A percentile compares a stretch with the other conserved stretches of the same genome.
phyloP scores from a whole-genome alignment of 2,888 invertebrate species.

The Masnerella sp. region DNA sequence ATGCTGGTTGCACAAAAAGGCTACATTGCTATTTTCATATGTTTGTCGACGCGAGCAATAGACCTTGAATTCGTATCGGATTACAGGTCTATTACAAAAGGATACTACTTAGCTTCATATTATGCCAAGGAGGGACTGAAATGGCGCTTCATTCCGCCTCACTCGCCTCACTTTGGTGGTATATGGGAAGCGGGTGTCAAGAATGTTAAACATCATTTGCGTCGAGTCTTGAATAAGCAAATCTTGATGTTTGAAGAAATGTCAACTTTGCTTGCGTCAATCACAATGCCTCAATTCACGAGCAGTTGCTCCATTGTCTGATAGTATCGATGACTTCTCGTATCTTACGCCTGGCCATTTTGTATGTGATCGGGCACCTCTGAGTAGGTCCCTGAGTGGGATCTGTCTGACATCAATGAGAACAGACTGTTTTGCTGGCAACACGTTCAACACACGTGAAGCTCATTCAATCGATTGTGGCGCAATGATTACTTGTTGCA shows the following conservation, averaged over 20 bases:
- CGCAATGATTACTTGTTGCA: slow-evolving; percentile 15
- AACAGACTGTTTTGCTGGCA: slow-evolving; percentile 10
- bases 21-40: slow-evolving; percentile 8
- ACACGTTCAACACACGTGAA: slow-evolving; percentile 8
- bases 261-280: not conserved
- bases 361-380: not conserved
- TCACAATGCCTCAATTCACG: slow-evolving; percentile 1
- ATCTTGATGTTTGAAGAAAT: slow-evolving; percentile 14
- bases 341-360: slow-evolving; percentile 33
- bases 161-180: slow-evolving; percentile 25
- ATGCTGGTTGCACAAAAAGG: slow-evolving; percentile 1
- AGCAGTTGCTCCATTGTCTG: slow-evolving; percentile 3
- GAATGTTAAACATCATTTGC: slow-evolving; percentile 12
- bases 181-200: not conserved
- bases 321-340: slow-evolving; percentile 7
- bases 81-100: not conserved
- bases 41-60: slow-evolving; percentile 6
- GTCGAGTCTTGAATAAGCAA: slow-evolving; percentile 9
- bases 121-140: slow-evolving; percentile 7
- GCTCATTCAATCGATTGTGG: slow-evolving; percentile 6
- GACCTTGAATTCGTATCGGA: slow-evolving; percentile 17
- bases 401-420: slow-evolving; percentile 1
- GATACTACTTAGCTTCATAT: not conserved
- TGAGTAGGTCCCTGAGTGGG: slow-evolving; percentile 5
- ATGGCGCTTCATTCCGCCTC: slow-evolving; percentile 29